Evolutionary conservation across 2,797 vertebrate genomes (phyloP).

Genomic region (Oreortyx pictus): DNA sequence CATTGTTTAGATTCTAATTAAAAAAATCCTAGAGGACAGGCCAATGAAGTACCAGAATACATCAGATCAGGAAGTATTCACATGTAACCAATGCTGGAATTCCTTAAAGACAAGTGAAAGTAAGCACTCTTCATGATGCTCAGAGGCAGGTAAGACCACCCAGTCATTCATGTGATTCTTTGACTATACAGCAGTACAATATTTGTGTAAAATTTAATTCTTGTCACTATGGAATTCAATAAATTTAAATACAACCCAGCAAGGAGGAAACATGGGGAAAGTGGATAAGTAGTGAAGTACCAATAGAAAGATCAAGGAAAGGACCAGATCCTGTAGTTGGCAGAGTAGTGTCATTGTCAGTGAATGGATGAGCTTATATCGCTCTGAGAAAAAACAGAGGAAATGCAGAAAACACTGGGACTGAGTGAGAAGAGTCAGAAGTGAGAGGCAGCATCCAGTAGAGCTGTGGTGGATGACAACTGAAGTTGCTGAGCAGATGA

Average conservation of each 20-base stretch:
- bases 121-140: not conserved
- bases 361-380: not conserved
- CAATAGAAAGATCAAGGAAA: not conserved
- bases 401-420: not conserved
- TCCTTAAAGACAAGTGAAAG: not conserved
- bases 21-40: not conserved
- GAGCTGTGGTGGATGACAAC: not conserved
- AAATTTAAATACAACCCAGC: not conserved
- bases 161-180: not conserved
- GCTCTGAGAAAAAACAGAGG: not conserved
- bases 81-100: not conserved
- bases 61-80: not conserved
- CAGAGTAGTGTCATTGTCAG: not conserved
- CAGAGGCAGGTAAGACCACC: not conserved
- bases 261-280: not conserved
- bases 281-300: not conserved
- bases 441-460: not conserved
- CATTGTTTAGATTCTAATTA: not conserved
- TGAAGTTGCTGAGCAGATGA: not conserved
- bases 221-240: accelerated
- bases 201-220: not conserved
- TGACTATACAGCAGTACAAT: not conserved
- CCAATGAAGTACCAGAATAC: not conserved
- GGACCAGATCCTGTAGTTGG: not conserved
- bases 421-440: not conserved